These are phyloP conservation scores for Crypturellus undulatus DNA, from an alignment of 2,113 vertebrate genomes.

Conservation along the genomic window DNA sequence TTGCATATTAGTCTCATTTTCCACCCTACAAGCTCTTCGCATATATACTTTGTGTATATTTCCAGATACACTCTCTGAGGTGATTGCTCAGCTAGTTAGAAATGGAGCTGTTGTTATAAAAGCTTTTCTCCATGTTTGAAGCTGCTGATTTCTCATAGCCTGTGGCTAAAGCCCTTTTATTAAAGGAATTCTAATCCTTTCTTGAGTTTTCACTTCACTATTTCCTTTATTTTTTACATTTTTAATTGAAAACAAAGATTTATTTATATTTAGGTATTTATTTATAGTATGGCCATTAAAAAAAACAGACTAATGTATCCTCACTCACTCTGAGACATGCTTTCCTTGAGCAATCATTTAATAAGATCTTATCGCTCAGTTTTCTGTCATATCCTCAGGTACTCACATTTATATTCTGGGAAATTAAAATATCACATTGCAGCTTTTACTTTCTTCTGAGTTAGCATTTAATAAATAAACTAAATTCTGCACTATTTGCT, in stretches of 20 bases:
- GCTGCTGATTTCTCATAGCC: neutral
- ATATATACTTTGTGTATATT: neutral
- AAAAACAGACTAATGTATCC: fast-evolving
- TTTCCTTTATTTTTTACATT: neutral
- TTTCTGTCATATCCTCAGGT: neutral
- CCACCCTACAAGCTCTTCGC: neutral
- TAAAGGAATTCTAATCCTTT: neutral
- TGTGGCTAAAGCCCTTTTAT: neutral
- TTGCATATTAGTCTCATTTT: constrained; percentile 26
- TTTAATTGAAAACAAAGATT: neutral
- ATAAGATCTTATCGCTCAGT: neutral
- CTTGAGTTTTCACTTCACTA: neutral
- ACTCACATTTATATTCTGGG: neutral
- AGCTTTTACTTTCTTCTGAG: neutral
- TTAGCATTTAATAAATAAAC: neutral
- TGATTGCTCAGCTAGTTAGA: constrained; percentile 40
- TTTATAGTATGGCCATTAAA: neutral
- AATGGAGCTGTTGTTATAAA: neutral
- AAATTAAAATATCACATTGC: neutral
- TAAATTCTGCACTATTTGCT: neutral
- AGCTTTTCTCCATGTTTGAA: neutral
- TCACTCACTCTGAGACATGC: neutral
- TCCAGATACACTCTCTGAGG: neutral
- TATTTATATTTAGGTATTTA: neutral
- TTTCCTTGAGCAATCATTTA: neutral